Conservation (phyloP, 2,888 invertebrate species). For the Stenichneumon culpator region DNA sequence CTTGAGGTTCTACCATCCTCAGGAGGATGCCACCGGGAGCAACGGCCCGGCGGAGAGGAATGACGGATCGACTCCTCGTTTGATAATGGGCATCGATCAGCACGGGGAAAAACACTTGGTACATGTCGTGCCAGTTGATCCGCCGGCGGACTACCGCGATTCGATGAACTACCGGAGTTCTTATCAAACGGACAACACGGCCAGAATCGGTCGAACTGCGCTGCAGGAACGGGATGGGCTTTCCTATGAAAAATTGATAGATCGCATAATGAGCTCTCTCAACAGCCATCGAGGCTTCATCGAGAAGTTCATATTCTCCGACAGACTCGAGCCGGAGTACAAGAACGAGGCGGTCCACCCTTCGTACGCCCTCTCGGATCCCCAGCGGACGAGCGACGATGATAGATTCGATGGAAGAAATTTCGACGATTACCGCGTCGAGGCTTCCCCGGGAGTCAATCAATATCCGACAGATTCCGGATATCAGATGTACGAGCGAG, state of each 20-base stretch:
- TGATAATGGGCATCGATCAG: slow-evolving; percentile 79
- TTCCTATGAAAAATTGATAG: slow-evolving; percentile 70
- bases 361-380: neutral
- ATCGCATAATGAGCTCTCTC: slow-evolving; percentile 74
- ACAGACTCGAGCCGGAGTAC: slow-evolving; percentile 37
- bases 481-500: slow-evolving; percentile 49
- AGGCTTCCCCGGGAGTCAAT: neutral
- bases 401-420: slow-evolving; percentile 26
- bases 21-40: slow-evolving; percentile 12
- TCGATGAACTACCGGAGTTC: slow-evolving; percentile 14
- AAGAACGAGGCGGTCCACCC: neutral
- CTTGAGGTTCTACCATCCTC: slow-evolving; percentile 30
- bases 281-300: slow-evolving; percentile 73
- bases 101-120: slow-evolving; percentile 77
- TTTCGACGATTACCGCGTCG: slow-evolving; percentile 23
- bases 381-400: neutral
- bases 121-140: slow-evolving; percentile 74
- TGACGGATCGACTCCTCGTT: slow-evolving; percentile 63
- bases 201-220: slow-evolving; percentile 53
- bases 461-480: slow-evolving; percentile 27
- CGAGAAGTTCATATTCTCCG: slow-evolving; percentile 72
- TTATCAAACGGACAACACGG: slow-evolving; percentile 10
- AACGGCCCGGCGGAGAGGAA: neutral
- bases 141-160: neutral
- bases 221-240: slow-evolving; percentile 22